A percentile compares a stretch with the other conserved stretches of the same genome.
Conservation (phyloP, 53 echinoderm and acorn worm species). For the Holothuria leucospilota region DNA sequence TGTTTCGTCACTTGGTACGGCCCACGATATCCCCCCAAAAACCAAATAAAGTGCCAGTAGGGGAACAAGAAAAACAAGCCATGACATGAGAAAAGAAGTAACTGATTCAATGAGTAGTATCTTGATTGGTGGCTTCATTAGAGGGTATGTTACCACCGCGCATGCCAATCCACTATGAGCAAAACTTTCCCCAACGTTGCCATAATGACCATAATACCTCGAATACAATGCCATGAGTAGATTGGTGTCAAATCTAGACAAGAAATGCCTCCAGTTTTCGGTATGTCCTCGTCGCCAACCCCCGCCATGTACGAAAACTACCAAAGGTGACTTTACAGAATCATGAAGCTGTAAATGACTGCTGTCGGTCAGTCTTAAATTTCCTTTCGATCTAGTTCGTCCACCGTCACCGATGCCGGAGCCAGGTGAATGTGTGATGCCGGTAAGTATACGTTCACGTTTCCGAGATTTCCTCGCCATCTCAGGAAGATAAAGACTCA, state of each 20-base stretch:
- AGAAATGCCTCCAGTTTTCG: slow-evolving; percentile 62
- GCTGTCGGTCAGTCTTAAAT: too few relatives aligned
- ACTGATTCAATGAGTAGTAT: slow-evolving; percentile 48
- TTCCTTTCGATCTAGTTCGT: too few relatives aligned
- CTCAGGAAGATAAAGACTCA: too few relatives aligned
- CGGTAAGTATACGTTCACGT: too few relatives aligned
- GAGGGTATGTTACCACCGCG: slow-evolving; percentile 63
- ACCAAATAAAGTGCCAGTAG: not conserved
- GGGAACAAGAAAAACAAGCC: slow-evolving; percentile 14
- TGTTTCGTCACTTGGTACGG: too few relatives aligned
- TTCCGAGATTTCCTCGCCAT: too few relatives aligned
- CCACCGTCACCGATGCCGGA: too few relatives aligned
- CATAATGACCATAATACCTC: slow-evolving; percentile 34
- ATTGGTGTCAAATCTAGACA: slow-evolving; percentile 68
- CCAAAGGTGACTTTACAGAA: slow-evolving; percentile 30
- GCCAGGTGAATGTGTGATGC: too few relatives aligned
- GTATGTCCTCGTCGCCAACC: slow-evolving; percentile 73
- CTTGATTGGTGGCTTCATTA: slow-evolving; percentile 45
- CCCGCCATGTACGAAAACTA: slow-evolving; percentile 66
- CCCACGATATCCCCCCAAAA: not conserved
- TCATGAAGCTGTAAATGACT: not conserved
- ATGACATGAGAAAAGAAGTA: slow-evolving; percentile 50
- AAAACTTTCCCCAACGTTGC: slow-evolving; percentile 71
- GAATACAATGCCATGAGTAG: slow-evolving; percentile 39
- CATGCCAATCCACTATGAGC: slow-evolving; percentile 53